Evolutionary conservation across 2,797 vertebrate genomes (phyloP).

Genomic region (Chromobotia macracanthus): DNA sequence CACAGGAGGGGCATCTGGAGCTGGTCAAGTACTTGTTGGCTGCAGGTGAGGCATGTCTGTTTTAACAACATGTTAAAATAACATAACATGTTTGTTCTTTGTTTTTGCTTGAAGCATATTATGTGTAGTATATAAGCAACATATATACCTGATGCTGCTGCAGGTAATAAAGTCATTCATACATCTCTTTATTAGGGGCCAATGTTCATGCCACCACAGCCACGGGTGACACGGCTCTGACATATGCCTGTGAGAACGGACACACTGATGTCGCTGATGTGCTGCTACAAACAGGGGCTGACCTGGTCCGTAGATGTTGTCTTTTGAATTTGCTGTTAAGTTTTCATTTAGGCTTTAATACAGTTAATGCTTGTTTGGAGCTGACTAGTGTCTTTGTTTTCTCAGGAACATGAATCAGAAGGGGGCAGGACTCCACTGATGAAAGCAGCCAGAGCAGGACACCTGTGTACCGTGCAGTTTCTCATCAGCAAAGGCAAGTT

Average conservation of each 20-base stretch:
- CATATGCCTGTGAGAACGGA: conserved; percentile 98
- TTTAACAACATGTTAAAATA: neutral
- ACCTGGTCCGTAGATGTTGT: conserved; percentile 82
- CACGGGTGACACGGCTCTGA: conserved; percentile 95
- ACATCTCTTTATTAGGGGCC: conserved; percentile 81
- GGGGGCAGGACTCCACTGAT: conserved; percentile 97
- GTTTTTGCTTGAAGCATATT: neutral
- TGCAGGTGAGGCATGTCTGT: conserved; percentile 82
- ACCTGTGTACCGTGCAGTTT: conserved; percentile 98
- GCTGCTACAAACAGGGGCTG: conserved; percentile 94
- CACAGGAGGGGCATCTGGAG: conserved; percentile 97
- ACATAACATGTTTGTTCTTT: neutral
- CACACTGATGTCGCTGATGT: conserved; percentile 98
- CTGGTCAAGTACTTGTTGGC: conserved; percentile 96
- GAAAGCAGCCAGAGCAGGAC: conserved; percentile 98
- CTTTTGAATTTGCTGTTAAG: neutral
- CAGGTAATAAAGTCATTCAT: neutral
- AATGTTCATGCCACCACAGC: conserved; percentile 97
- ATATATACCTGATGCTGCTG: neutral
- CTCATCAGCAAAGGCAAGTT: conserved; percentile 95
- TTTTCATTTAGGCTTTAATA: neutral
- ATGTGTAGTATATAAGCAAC: neutral
- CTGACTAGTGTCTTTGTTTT: conserved; percentile 41
- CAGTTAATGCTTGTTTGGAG: neutral
- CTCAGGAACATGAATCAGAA: conserved; percentile 97